Conservation (phyloP, 1,140 invertebrate genomes). For the Anoplolepis gracilipes region DNA sequence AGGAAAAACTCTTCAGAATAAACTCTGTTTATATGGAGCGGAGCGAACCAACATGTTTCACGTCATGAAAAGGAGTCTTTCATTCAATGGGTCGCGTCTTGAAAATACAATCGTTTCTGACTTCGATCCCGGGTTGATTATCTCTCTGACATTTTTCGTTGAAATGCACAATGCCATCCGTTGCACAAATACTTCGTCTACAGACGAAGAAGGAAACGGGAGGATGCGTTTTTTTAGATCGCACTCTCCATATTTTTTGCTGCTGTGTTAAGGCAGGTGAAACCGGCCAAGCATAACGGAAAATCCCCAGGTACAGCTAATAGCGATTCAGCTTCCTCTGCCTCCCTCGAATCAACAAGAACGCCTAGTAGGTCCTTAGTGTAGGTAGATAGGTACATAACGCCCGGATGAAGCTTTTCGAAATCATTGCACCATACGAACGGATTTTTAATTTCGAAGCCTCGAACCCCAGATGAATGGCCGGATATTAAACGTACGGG, state of each 20-base stretch:
- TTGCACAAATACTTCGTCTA: constrained; percentile 7
- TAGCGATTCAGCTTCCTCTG: constrained; percentile 64
- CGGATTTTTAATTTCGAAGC: constrained; percentile 59
- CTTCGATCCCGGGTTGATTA: constrained; percentile 38
- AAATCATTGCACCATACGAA: constrained; percentile 45
- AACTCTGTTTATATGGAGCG: constrained; percentile 17
- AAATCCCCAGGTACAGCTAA: constrained; percentile 69
- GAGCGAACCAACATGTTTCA: background rate
- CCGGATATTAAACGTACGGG: constrained; percentile 48
- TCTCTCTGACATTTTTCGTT: constrained; percentile 40
- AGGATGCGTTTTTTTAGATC: constrained; percentile 11
- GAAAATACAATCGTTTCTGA: constrained; percentile 49
- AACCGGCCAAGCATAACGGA: constrained; percentile 63
- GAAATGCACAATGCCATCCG: constrained; percentile 41
- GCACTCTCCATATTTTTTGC: constrained; percentile 44
- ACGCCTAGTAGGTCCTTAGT: background rate
- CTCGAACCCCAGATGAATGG: constrained; percentile 25
- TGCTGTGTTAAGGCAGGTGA: constrained; percentile 62
- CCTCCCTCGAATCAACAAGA: constrained; percentile 26
- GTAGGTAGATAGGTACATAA: constrained; percentile 56
- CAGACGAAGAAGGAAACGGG: background rate
- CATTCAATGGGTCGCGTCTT: constrained; percentile 11
- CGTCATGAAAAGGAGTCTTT: constrained; percentile 7
- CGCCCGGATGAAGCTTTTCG: constrained; percentile 60
- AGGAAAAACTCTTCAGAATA: background rate